phyloP scores from a whole-genome alignment of 2,113 vertebrate genomes.

The Cyprinodon tularosa region DNA sequence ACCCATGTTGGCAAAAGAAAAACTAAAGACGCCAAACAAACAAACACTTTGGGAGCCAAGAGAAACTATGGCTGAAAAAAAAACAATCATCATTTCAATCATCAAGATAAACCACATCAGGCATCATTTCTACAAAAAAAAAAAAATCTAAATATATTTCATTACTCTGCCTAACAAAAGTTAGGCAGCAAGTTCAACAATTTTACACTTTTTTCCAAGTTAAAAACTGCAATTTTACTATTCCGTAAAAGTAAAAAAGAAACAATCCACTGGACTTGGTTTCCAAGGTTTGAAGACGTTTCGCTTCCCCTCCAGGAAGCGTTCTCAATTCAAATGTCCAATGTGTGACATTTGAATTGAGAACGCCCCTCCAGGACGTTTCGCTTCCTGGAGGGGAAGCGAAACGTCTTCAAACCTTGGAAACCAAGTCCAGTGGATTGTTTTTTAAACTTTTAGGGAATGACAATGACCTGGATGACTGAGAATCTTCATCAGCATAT shows the following conservation, averaged over 20 bases:
- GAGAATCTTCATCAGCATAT: too few species aligned
- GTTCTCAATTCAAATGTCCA: too few species aligned
- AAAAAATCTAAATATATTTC: slow-evolving; percentile 41
- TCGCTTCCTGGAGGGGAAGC: too few species aligned
- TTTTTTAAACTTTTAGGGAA: too few species aligned
- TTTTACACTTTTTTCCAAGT: background rate
- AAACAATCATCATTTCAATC: too few species aligned
- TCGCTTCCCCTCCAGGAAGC: too few species aligned
- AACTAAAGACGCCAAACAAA: slow-evolving; percentile 48
- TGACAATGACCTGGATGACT: too few species aligned
- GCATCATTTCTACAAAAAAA: slow-evolving; percentile 46
- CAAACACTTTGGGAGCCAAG: slow-evolving; percentile 61
- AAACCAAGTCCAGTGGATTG: too few species aligned
- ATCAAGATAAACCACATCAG: background rate
- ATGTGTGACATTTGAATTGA: too few species aligned
- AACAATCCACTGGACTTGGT: background rate
- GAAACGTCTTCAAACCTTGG: too few species aligned
- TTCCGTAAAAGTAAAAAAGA: background rate
- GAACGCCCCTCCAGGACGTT: too few species aligned
- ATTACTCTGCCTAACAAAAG: background rate
- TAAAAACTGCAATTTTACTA: background rate
- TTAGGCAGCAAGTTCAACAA: background rate
- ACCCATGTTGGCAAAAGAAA: slow-evolving; percentile 52
- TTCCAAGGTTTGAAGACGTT: too few species aligned
- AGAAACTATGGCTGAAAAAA: slow-evolving; percentile 42